Conservation (phyloP, 2,113 vertebrate genomes). For the Sialia sialis region DNA sequence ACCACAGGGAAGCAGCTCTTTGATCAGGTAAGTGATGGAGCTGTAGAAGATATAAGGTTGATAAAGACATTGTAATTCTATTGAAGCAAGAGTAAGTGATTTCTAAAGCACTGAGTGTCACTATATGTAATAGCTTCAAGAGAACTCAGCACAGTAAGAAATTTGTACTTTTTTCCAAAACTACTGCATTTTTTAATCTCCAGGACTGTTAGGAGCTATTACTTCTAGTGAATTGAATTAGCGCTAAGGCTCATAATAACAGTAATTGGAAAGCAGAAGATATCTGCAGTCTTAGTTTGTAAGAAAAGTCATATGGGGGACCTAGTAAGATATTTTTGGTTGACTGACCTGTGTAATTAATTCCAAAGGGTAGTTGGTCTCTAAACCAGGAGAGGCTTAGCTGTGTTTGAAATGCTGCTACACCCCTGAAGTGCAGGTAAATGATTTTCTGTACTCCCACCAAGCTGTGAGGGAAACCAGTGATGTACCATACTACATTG, state of each 20-base stretch:
- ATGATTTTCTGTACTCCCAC: neutral
- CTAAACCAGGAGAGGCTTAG: neutral
- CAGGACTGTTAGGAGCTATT: neutral
- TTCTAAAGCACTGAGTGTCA: neutral
- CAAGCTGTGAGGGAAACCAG: neutral
- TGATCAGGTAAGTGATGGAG: conserved; percentile 82
- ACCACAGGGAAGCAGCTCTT: conserved; percentile 97
- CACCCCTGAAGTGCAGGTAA: neutral
- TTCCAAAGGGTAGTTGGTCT: neutral
- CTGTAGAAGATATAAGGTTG: neutral
- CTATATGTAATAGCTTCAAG: neutral
- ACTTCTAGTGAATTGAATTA: neutral
- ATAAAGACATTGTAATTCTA: neutral
- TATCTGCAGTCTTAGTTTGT: neutral
- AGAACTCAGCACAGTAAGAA: neutral
- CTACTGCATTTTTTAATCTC: neutral
- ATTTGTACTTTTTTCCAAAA: neutral
- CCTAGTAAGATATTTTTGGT: neutral
- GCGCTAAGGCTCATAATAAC: neutral
- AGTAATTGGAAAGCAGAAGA: neutral
- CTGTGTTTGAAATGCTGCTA: neutral
- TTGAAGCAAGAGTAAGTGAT: neutral
- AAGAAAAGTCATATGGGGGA: neutral
- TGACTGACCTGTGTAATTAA: neutral
- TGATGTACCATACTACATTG: rapidly evolving